These are phyloP conservation scores for honey bee (Apis mellifera) DNA, from an alignment of 1,140 invertebrate genomes.

Conservation along the genomic window DNA sequence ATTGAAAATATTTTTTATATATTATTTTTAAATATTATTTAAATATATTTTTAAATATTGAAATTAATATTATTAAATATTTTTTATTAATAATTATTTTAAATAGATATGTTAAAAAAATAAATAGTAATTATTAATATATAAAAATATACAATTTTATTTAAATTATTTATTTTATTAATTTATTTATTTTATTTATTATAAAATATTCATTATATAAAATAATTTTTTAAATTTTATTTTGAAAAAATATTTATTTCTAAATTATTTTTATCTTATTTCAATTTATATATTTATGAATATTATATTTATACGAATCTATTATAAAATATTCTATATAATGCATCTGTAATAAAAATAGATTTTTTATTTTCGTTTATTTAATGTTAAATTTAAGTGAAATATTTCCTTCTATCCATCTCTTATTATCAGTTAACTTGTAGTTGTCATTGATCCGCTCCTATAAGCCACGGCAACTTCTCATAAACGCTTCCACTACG, in stretches of 20 bases:
- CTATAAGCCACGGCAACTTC: constrained; percentile 48
- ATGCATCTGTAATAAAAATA: background rate
- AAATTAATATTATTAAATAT: background rate
- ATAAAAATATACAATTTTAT: background rate
- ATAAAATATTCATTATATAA: background rate
- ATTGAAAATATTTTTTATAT: background rate
- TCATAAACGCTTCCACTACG: constrained; percentile 49
- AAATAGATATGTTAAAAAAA: background rate
- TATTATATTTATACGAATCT: background rate
- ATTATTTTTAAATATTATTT: too few species aligned
- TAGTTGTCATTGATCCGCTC: constrained; percentile 65
- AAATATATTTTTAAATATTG: background rate
- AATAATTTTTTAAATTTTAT: background rate
- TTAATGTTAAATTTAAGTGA: background rate
- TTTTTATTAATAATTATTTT: background rate
- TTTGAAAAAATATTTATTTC: background rate
- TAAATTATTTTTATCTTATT: background rate
- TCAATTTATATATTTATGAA: background rate
- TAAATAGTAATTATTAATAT: background rate
- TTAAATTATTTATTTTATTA: background rate
- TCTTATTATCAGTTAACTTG: constrained; percentile 33
- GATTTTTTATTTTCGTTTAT: background rate
- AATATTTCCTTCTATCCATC: background rate
- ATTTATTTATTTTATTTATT: background rate
- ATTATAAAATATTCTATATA: too few species aligned